phyloP scores from a whole-genome alignment of 2,113 vertebrate species.

The Lophius piscatorius region DNA sequence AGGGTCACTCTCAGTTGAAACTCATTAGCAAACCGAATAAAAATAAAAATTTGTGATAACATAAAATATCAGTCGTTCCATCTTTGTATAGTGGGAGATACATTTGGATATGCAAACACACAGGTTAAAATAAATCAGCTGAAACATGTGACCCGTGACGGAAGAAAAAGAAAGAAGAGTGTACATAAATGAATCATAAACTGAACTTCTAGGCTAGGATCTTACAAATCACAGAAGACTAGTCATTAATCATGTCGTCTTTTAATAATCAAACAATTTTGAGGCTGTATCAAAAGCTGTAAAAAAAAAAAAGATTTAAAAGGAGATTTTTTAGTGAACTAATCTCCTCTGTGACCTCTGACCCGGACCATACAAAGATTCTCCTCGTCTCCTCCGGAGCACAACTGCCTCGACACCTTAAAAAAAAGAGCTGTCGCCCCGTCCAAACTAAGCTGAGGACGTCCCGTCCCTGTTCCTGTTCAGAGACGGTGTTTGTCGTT shows the following conservation, averaged over 20 bases:
- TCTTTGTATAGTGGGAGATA: conserved; percentile 56
- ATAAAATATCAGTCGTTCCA: conserved; percentile 59
- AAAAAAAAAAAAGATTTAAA: conserved; percentile 83
- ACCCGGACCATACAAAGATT: not conserved
- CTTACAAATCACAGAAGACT: conserved; percentile 88
- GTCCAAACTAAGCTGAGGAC: conserved; percentile 72
- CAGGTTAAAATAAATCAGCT: conserved; percentile 55
- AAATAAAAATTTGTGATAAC: conserved; percentile 65
- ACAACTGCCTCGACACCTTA: conserved; percentile 69
- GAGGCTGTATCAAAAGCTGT: conserved; percentile 90
- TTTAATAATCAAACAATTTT: conserved; percentile 86
- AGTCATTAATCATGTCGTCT: conserved; percentile 78
- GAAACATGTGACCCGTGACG: conserved; percentile 70
- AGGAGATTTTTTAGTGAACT: conserved; percentile 74
- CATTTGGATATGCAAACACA: conserved; percentile 61
- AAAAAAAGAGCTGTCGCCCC: conserved; percentile 80
- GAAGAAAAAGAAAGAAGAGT: conserved; percentile 27
- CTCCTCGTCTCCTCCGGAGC: conserved; percentile 20
- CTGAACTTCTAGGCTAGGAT: conserved; percentile 74
- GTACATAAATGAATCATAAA: conserved; percentile 74
- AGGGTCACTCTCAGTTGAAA: conserved; percentile 76
- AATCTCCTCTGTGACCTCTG: conserved; percentile 15
- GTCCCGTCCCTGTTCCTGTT: conserved; percentile 18
- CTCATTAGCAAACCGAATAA: conserved; percentile 56
- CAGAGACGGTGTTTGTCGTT: not conserved